These are phyloP conservation scores for Apomyelois bistriatella DNA, from an alignment of 2,888 invertebrate species.

Conservation along the genomic window DNA sequence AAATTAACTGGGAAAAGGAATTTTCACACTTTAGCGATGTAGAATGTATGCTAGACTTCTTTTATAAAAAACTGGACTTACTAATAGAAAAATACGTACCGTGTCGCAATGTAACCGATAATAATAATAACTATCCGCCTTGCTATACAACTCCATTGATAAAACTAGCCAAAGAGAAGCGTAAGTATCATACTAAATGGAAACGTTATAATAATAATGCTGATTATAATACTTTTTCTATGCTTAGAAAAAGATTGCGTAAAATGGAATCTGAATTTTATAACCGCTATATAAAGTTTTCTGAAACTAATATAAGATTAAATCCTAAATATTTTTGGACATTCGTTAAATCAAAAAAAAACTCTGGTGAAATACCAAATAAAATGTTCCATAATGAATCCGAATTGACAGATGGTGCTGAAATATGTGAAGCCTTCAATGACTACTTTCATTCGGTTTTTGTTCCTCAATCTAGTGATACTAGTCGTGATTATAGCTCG, in stretches of 20 bases:
- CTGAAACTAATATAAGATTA: slow-evolving; percentile 15
- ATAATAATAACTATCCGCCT: slow-evolving; percentile 5
- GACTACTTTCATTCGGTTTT: no score
- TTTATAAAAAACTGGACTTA: slow-evolving; percentile 5
- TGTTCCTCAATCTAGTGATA: no score
- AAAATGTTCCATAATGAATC: no score
- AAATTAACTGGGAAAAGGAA: neutral
- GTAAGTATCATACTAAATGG: slow-evolving; percentile 11
- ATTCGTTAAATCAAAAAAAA: slow-evolving; percentile 10
- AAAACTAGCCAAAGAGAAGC: slow-evolving; percentile 15
- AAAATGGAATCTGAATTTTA: neutral
- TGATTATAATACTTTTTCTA: slow-evolving; percentile 14
- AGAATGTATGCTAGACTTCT: neutral
- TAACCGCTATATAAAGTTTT: slow-evolving; percentile 2
- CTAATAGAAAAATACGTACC: slow-evolving; percentile 13
- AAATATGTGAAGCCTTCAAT: no score
- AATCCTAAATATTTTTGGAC: slow-evolving; percentile 12
- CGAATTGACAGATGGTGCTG: no score
- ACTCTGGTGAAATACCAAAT: slow-evolving; percentile 2
- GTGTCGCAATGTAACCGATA: neutral
- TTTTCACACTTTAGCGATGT: neutral
- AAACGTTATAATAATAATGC: slow-evolving; percentile 8
- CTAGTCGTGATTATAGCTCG: no score
- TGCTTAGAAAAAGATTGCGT: slow-evolving; percentile 3
- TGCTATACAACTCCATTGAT: slow-evolving; percentile 14